These are phyloP conservation scores for Coecobrya sp. DNA, from an alignment of 2,888 invertebrate genomes.

Conservation along the genomic window DNA sequence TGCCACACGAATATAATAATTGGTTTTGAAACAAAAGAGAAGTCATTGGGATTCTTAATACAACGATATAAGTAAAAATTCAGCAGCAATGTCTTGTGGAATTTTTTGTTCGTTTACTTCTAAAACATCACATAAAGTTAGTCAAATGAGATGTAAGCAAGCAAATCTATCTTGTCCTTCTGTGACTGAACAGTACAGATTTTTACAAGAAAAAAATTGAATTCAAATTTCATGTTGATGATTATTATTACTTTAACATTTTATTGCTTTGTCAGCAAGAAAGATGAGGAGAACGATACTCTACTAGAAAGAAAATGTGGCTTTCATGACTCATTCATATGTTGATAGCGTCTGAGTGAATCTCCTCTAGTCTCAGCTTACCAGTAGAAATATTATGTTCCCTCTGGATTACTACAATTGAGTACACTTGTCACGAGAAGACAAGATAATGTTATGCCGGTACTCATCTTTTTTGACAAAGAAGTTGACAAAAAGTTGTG, in stretches of 20 bases:
- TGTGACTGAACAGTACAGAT: not conserved
- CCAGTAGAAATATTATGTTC: not conserved
- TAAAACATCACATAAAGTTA: not conserved
- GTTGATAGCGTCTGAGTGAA: slow-evolving; percentile 14
- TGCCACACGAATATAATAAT: not conserved
- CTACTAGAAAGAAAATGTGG: not conserved
- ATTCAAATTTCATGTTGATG: slow-evolving; percentile 42
- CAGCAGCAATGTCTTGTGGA: no score
- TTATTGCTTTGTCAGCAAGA: slow-evolving; percentile 67
- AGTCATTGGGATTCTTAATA: not conserved
- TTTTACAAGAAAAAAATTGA: slow-evolving; percentile 24
- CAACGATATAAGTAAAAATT: no score
- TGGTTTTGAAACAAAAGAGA: not conserved
- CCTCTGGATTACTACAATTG: slow-evolving; percentile 75
- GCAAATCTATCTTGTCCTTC: not conserved
- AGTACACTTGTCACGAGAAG: slow-evolving; percentile 76
- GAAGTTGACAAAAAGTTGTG: slow-evolving; percentile 63
- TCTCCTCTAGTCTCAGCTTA: not conserved
- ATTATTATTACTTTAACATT: slow-evolving; percentile 52
- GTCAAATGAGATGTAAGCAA: not conserved
- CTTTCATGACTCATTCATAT: slow-evolving; percentile 48
- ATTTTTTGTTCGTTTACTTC: slow-evolving; percentile 25
- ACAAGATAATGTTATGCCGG: slow-evolving; percentile 78
- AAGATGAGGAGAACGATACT: slow-evolving; percentile 57
- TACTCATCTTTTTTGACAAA: slow-evolving; percentile 55